These are phyloP conservation scores for Ellobium chinense DNA, from an alignment of 2,888 invertebrate species.

Conservation along the genomic window DNA sequence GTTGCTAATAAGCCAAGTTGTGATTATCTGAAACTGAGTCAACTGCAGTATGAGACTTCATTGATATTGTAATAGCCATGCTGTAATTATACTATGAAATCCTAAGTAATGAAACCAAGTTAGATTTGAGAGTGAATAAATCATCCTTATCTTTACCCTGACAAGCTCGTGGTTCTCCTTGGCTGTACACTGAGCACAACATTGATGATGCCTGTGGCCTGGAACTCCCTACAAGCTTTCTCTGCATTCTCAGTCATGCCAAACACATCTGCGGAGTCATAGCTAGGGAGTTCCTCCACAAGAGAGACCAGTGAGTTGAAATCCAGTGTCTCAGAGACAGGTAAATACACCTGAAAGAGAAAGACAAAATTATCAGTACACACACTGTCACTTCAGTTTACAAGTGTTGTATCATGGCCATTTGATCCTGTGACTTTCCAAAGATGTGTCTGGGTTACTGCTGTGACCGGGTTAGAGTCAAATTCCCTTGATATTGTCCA, in stretches of 20 bases:
- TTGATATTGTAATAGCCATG: no score
- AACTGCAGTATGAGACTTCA: no score
- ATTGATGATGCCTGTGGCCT: constrained; percentile 71
- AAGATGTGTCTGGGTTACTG: no score
- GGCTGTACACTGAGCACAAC: constrained; percentile 76
- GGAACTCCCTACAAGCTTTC: constrained; percentile 73
- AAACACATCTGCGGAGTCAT: constrained; percentile 76
- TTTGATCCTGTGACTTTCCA: no score
- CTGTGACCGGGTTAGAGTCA: no score
- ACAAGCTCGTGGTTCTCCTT: constrained; percentile 61
- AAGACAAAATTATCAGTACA: not conserved
- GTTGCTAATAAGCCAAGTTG: no score
- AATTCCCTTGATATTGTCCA: no score
- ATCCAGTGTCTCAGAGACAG: constrained; percentile 62
- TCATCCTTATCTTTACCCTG: constrained; percentile 72
- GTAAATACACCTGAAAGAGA: constrained; percentile 72
- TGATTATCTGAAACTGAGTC: no score
- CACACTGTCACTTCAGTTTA: not conserved
- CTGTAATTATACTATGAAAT: no score
- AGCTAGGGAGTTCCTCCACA: constrained; percentile 73
- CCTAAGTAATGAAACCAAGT: no score
- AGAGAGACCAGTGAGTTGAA: constrained; percentile 65
- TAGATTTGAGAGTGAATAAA: no score
- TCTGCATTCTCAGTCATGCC: constrained; percentile 78
- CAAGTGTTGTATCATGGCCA: no score